A percentile compares a stretch with the other conserved stretches of the same genome.
phyloP scores from a whole-genome alignment of 2,113 vertebrate genomes.

The Psephotus haematonotus region DNA sequence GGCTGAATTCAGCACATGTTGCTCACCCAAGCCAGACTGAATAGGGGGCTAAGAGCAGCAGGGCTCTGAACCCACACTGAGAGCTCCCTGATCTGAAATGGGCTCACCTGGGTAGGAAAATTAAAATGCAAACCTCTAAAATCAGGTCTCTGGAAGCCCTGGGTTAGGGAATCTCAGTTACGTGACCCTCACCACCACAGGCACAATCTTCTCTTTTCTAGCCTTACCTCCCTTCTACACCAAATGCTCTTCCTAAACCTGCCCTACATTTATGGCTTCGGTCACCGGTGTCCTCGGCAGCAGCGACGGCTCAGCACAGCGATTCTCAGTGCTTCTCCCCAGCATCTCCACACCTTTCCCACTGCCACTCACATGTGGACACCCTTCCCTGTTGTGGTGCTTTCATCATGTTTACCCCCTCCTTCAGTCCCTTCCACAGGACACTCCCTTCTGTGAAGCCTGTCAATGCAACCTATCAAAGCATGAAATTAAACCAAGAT shows the following conservation, averaged over 20 bases:
- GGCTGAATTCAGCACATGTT: background rate
- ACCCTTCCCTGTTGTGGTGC: background rate
- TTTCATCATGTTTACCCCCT: background rate
- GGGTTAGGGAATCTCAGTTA: background rate
- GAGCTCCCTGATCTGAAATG: background rate
- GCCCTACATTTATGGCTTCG: background rate
- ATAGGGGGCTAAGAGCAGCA: fast-evolving
- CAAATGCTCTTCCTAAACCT: background rate
- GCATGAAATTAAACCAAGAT: background rate
- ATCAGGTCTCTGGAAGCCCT: background rate
- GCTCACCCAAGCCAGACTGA: background rate
- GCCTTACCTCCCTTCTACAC: background rate
- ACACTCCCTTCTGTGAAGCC: background rate
- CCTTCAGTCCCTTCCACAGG: background rate
- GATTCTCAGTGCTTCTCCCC: background rate
- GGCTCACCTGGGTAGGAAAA: background rate
- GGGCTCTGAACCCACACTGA: background rate
- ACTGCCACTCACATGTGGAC: background rate
- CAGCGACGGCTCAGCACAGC: fast-evolving
- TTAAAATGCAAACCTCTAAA: background rate
- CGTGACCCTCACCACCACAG: too few species aligned
- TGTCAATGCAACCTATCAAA: background rate
- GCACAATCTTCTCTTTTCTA: background rate
- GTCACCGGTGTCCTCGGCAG: background rate
- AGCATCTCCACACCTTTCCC: background rate